Percentiles rank a stretch among this genome's conserved stretches.
Conservation (phyloP, 2,797 vertebrate genomes). For the Bucorvus abyssinicus region DNA sequence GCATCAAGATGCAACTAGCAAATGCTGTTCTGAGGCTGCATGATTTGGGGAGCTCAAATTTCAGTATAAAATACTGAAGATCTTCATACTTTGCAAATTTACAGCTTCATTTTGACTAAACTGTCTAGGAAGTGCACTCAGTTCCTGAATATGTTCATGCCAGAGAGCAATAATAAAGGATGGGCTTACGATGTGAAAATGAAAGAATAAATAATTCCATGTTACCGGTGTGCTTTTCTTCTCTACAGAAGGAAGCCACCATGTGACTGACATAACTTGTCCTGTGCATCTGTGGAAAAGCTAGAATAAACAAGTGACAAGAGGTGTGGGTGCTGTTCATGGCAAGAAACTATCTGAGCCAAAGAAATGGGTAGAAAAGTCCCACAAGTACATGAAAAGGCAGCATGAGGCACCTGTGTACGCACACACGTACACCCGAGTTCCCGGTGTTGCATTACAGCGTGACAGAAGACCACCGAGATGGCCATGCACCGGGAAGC, state of each 20-base stretch:
- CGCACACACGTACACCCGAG: rapidly evolving
- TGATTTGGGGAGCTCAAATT: neutral
- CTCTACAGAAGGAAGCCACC: neutral
- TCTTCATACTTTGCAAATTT: neutral
- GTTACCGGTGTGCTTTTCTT: neutral
- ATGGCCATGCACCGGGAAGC: neutral
- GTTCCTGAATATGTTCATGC: neutral
- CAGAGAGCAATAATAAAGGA: neutral
- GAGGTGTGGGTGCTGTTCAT: rapidly evolving
- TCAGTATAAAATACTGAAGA: neutral
- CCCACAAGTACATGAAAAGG: rapidly evolving
- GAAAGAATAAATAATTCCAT: neutral
- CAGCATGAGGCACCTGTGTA: rapidly evolving
- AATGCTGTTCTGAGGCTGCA: neutral
- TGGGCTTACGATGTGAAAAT: neutral
- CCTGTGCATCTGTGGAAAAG: rapidly evolving
- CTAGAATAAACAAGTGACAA: neutral
- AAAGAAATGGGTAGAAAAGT: neutral
- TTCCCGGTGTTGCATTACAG: rapidly evolving
- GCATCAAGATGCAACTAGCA: neutral
- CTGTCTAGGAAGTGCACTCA: neutral
- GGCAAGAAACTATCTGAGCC: neutral
- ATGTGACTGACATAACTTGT: neutral
- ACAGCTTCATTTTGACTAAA: neutral
- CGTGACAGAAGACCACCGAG: rapidly evolving